phyloP scores from a whole-genome alignment of 2,797 vertebrate genomes.

The Myiothlypis coronata region DNA sequence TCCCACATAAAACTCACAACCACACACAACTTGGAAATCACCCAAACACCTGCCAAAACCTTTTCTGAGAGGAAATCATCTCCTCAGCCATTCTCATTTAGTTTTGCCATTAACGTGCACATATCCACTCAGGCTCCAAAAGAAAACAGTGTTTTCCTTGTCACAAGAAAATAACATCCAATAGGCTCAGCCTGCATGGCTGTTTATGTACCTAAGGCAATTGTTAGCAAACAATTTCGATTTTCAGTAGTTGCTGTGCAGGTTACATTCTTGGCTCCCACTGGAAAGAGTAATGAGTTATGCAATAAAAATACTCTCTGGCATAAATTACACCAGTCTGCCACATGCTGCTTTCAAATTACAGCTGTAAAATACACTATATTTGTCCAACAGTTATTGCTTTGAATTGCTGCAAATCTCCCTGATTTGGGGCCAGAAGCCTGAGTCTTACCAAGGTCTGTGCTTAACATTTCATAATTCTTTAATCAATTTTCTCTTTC shows the following conservation, averaged over 20 bases:
- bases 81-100: neutral
- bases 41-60: neutral
- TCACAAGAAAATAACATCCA: neutral
- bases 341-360: constrained; percentile 10
- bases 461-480: neutral
- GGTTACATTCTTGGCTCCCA: neutral
- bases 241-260: neutral
- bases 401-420: neutral
- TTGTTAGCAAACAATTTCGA: neutral
- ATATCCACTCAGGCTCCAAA: accelerated
- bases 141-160: neutral
- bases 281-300: neutral
- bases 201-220: neutral
- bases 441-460: neutral
- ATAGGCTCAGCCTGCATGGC: neutral
- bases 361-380: neutral
- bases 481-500: neutral
- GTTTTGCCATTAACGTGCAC: neutral
- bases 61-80: neutral
- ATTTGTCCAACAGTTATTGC: neutral
- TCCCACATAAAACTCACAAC: accelerated
- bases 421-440: neutral
- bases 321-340: neutral
- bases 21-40: neutral
- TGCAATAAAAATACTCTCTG: neutral